A percentile compares a stretch with the other conserved stretches of the same genome.
These are phyloP conservation scores for Cantharis lateralis DNA, from an alignment of 2,888 invertebrate genomes.

Conservation along the genomic window DNA sequence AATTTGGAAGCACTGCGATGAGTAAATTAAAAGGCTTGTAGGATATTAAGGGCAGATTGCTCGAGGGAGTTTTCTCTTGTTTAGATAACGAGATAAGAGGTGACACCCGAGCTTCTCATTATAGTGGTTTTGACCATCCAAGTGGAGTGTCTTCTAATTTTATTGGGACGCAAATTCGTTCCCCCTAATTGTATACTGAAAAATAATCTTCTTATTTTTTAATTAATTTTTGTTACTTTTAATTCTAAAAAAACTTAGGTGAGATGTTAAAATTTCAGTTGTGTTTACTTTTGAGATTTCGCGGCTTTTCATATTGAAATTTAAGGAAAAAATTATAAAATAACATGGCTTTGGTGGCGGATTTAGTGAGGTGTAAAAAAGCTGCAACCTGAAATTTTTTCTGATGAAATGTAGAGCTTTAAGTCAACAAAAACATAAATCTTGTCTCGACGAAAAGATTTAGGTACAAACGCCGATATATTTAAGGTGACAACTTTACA, in stretches of 20 bases:
- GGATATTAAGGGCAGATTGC: constrained; percentile 40
- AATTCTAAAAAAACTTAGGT: background rate
- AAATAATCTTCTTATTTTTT: background rate
- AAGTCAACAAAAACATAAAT: background rate
- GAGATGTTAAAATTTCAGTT: background rate
- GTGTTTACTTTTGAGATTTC: background rate
- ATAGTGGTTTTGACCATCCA: constrained; percentile 9
- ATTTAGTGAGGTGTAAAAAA: background rate
- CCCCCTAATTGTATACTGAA: background rate
- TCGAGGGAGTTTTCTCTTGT: constrained; percentile 45
- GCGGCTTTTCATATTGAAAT: background rate
- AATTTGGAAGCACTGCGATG: constrained; percentile 30
- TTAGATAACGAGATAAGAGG: constrained; percentile 48
- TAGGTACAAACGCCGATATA: background rate
- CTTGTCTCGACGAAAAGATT: background rate
- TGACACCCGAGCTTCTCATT: constrained; percentile 39
- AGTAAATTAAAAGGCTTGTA: constrained; percentile 36
- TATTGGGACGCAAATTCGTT: background rate
- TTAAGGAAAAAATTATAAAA: background rate
- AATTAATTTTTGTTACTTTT: background rate
- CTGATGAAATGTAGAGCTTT: background rate
- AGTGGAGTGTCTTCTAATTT: background rate
- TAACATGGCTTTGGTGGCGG: background rate
- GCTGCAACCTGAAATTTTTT: background rate
- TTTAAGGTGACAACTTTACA: background rate